Conservation (phyloP, 2,797 vertebrate species). For the Otolemur crassicaudatus region DNA sequence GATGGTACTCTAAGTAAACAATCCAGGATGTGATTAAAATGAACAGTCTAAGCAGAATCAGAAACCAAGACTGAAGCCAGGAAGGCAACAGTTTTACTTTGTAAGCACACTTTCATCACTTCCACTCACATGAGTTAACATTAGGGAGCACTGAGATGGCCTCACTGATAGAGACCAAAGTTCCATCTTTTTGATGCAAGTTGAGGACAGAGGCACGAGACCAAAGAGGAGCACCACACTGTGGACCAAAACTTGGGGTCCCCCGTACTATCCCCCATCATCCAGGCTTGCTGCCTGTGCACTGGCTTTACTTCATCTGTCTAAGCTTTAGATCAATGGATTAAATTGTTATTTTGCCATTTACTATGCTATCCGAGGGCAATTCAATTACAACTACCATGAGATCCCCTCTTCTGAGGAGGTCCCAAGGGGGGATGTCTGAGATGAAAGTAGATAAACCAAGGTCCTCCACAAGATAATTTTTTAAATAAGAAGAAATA, state of each 20-base stretch:
- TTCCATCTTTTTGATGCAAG: neutral
- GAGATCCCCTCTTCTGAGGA: neutral
- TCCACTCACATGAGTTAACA: neutral
- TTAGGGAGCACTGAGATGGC: fast-evolving
- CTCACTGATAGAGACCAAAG: fast-evolving
- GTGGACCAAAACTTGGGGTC: fast-evolving
- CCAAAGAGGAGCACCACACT: fast-evolving
- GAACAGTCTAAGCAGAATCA: neutral
- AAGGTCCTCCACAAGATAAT: neutral
- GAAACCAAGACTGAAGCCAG: neutral
- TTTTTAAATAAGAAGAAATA: conserved; percentile 24
- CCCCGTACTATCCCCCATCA: fast-evolving
- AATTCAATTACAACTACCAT: conserved; percentile 33
- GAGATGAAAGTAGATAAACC: neutral
- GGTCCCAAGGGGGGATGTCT: neutral
- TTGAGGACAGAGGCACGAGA: neutral
- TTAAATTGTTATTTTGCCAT: neutral
- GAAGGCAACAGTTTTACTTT: neutral
- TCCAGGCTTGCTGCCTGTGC: neutral
- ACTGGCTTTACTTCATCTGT: neutral
- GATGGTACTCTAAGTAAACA: neutral
- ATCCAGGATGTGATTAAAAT: neutral
- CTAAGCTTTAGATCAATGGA: neutral
- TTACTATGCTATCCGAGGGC: neutral
- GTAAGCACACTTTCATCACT: neutral